These are phyloP conservation scores for Odontocolon sp. DNA, from an alignment of 2,888 invertebrate genomes.

Conservation along the genomic window DNA sequence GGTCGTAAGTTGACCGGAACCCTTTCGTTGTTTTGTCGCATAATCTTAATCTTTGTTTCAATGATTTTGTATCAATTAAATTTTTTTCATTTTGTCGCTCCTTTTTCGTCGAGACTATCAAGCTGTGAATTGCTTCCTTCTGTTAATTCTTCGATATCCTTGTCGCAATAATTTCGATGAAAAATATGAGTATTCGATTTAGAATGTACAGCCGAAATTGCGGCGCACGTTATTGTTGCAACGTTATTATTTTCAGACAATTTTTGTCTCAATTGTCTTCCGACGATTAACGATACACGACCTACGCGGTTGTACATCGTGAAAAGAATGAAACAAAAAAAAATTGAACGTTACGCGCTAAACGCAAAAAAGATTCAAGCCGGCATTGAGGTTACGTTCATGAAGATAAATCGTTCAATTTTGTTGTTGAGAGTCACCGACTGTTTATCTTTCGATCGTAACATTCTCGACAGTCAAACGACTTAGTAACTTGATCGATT, in stretches of 20 bases:
- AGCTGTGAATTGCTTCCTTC: neutral
- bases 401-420: neutral
- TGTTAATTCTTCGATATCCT: neutral
- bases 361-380: neutral
- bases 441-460: neutral
- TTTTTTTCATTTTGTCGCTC: slow-evolving; percentile 77
- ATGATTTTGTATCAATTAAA: slow-evolving; percentile 86
- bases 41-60: slow-evolving; percentile 88
- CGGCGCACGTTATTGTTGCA: neutral
- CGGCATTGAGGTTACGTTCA: slow-evolving; percentile 49
- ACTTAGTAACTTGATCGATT: neutral
- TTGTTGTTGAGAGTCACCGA: neutral
- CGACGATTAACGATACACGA: slow-evolving; percentile 36
- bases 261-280: slow-evolving; percentile 30
- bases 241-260: slow-evolving; percentile 4
- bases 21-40: slow-evolving; percentile 86
- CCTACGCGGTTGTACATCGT: slow-evolving; percentile 55
- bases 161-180: slow-evolving; percentile 40
- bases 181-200: neutral
- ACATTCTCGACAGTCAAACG: neutral
- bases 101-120: slow-evolving; percentile 6
- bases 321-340: neutral
- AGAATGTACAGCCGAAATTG: neutral
- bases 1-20: slow-evolving; percentile 84
- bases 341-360: no score